Conservation (phyloP, 2,888 invertebrate species). For the Petrolisthes cinctipes region DNA sequence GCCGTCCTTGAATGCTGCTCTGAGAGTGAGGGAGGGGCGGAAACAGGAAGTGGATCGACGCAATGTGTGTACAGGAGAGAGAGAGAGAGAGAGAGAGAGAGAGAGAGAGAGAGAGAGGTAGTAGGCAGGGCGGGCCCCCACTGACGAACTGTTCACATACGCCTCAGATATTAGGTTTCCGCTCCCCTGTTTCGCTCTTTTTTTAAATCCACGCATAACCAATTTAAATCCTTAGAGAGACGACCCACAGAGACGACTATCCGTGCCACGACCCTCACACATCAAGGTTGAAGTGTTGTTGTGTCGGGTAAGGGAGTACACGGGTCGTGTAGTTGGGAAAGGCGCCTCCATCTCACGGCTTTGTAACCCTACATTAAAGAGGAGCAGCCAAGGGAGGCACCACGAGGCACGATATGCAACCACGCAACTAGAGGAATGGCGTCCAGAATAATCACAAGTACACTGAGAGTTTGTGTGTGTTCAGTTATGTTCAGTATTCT, state of each 20-base stretch:
- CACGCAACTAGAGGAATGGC: conserved; percentile 13
- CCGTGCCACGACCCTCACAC: too few species aligned
- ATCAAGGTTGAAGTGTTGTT: too few species aligned
- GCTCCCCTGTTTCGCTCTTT: not conserved
- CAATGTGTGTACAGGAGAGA: not conserved
- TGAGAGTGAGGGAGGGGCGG: conserved; percentile 9
- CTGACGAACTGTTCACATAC: conserved; percentile 1
- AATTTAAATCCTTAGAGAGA: not conserved
- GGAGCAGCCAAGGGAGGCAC: conserved; percentile 22
- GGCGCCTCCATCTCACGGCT: not conserved
- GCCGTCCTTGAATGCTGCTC: not conserved
- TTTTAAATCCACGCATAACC: not conserved
- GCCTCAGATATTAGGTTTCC: not conserved
- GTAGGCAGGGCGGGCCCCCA: not conserved
- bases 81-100: conserved; percentile 44
- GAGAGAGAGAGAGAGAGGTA: conserved; percentile 17
- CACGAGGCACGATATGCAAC: conserved; percentile 14
- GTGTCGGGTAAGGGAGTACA: too few species aligned
- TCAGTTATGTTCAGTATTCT: too few species aligned
- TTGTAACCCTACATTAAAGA: conserved; percentile 45
- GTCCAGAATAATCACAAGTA: not conserved
- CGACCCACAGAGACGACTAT: too few species aligned
- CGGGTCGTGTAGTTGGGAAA: not conserved
- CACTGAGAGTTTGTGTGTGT: too few species aligned
- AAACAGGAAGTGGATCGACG: conserved; percentile 8